Evolutionary conservation across 2,113 vertebrate species (phyloP).

Genomic region (Scolopax mira): DNA sequence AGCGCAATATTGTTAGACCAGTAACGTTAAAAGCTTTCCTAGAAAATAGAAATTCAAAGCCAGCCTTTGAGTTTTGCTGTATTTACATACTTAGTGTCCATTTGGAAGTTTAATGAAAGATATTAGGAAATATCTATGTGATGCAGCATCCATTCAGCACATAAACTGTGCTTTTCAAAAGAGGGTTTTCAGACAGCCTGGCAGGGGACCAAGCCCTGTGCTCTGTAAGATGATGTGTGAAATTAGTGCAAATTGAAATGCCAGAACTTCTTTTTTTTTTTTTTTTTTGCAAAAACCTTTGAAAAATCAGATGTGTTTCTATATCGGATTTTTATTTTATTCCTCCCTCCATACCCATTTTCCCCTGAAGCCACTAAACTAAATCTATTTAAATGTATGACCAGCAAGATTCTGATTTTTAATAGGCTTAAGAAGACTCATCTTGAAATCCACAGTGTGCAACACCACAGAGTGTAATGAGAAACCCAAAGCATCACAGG

Average conservation of each 20-base stretch:
- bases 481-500: neutral
- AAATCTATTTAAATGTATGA: constrained; percentile 29
- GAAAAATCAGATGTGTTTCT: constrained; percentile 24
- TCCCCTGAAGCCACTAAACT: neutral
- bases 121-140: constrained; percentile 38
- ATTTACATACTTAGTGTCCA: constrained; percentile 43
- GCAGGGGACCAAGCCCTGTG: constrained; percentile 29
- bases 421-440: constrained; percentile 34
- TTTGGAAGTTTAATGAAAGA: constrained; percentile 55
- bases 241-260: constrained; percentile 60
- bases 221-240: constrained; percentile 50
- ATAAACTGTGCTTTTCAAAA: neutral
- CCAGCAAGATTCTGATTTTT: constrained; percentile 18
- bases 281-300: constrained; percentile 25
- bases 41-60: constrained; percentile 41
- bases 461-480: neutral
- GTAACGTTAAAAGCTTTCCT: constrained; percentile 45
- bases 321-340: constrained; percentile 8
- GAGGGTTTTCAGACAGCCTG: constrained; percentile 27
- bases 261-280: neutral
- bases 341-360: neutral
- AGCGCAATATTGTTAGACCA: neutral
- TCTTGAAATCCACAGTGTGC: constrained; percentile 20
- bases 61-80: constrained; percentile 21
- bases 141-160: constrained; percentile 11